A percentile compares a stretch with the other conserved stretches of the same genome.
Conservation (phyloP, 2,797 vertebrate species). For the Ceyx erithaca region DNA sequence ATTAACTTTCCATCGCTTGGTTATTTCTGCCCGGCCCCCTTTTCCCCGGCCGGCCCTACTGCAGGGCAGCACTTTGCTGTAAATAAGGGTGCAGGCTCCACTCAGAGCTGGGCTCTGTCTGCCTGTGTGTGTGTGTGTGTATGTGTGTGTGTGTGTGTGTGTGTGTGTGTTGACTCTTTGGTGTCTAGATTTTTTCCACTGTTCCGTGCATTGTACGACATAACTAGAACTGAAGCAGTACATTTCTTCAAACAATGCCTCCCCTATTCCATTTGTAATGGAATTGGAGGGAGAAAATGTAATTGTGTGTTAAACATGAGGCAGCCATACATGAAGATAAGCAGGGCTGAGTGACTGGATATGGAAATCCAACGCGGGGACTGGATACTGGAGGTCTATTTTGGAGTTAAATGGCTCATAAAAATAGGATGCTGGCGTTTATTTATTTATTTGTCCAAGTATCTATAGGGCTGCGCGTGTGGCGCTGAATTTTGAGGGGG, state of each 20-base stretch:
- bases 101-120: background rate
- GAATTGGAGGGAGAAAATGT: slow-evolving; percentile 70
- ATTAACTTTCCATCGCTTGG: slow-evolving; percentile 82
- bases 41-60: background rate
- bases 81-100: slow-evolving; percentile 31
- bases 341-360: slow-evolving; percentile 47
- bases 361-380: slow-evolving; percentile 52
- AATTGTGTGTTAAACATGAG: slow-evolving; percentile 71
- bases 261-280: slow-evolving; percentile 76
- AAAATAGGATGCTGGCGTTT: slow-evolving; percentile 12
- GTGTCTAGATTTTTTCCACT: slow-evolving; percentile 70
- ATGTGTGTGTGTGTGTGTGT: background rate
- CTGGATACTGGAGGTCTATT: slow-evolving; percentile 67
- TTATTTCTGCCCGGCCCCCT: slow-evolving; percentile 56
- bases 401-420: slow-evolving; percentile 71
- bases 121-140: too few relatives aligned
- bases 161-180: slow-evolving; percentile 67
- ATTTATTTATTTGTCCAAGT: slow-evolving; percentile 45
- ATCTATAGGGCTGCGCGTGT: background rate
- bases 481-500: background rate
- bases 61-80: slow-evolving; percentile 42
- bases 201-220: slow-evolving; percentile 78
- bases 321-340: slow-evolving; percentile 74
- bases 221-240: slow-evolving; percentile 80
- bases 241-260: slow-evolving; percentile 82